Percentiles rank a stretch among this genome's conserved stretches.
Conservation (phyloP, 1,140 invertebrate genomes). For the Patella vulgata region DNA sequence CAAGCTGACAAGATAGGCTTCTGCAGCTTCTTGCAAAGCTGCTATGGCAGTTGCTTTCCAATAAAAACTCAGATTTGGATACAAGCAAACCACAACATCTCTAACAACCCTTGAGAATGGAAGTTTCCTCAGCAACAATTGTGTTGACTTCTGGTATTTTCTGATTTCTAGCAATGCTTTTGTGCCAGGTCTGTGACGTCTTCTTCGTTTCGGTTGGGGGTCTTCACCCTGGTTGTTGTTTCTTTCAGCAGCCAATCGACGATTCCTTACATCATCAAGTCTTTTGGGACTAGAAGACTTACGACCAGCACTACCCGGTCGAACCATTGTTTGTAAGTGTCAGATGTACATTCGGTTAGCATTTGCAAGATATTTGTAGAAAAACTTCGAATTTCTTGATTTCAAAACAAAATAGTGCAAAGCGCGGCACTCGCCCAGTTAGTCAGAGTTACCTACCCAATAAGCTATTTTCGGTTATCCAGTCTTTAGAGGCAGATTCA, state of each 20-base stretch:
- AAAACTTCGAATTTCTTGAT: too few species aligned
- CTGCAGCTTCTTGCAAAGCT: slow-evolving; percentile 2
- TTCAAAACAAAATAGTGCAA: too few species aligned
- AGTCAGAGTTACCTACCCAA: too few species aligned
- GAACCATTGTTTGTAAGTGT: too few species aligned
- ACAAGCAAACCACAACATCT: neutral
- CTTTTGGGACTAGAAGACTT: neutral
- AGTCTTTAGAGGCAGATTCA: too few species aligned
- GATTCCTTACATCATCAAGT: neutral
- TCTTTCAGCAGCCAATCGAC: too few species aligned
- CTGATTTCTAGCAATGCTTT: slow-evolving; percentile 86
- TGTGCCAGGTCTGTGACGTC: slow-evolving; percentile 76
- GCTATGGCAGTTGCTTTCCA: neutral
- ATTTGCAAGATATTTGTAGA: too few species aligned
- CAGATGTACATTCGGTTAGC: neutral
- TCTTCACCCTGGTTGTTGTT: neutral
- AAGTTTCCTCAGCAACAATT: slow-evolving; percentile 81
- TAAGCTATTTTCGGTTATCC: too few species aligned
- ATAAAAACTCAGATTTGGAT: too few species aligned
- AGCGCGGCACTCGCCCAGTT: too few species aligned
- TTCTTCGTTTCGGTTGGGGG: slow-evolving; percentile 11
- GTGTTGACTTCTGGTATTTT: slow-evolving; percentile 85
- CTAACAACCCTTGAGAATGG: slow-evolving; percentile 86
- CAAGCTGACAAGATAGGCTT: slow-evolving; percentile 2
- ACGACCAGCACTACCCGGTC: slow-evolving; percentile 1